Evolutionary conservation across 2,113 vertebrate species (phyloP).

Genomic region (Acrocephalus kingi): DNA sequence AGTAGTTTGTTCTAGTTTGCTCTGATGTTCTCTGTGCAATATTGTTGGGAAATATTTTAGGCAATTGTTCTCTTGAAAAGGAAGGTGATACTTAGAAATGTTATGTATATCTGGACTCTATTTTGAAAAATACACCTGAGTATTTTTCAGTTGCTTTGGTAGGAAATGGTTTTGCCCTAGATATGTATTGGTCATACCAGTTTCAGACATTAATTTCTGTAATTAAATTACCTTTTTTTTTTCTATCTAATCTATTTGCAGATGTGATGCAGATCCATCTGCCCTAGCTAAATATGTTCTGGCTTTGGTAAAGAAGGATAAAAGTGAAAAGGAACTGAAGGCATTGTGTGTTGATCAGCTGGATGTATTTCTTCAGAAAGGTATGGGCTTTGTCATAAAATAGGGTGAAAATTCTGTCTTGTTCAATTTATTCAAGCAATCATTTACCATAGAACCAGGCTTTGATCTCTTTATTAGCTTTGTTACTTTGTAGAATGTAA

Average conservation of each 20-base stretch:
- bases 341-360: slow-evolving; percentile 97
- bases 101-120: neutral
- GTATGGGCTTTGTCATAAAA: slow-evolving; percentile 66
- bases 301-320: slow-evolving; percentile 98
- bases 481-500: neutral
- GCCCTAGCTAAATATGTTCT: slow-evolving; percentile 98
- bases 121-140: neutral
- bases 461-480: neutral
- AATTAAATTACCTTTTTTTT: neutral
- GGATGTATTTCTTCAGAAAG: slow-evolving; percentile 99
- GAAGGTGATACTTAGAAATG: neutral
- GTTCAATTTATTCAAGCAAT: neutral
- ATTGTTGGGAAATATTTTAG: neutral
- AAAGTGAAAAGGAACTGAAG: slow-evolving; percentile 95
- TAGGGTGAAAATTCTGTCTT: neutral
- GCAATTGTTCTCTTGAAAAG: neutral
- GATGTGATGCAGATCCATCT: slow-evolving; percentile 98
- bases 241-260: slow-evolving; percentile 46
- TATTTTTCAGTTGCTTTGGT: neutral
- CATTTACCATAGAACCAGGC: fast-evolving
- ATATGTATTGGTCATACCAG: neutral
- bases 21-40: neutral
- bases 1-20: neutral
- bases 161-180: neutral
- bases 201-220: neutral